Evolutionary conservation across 2,797 vertebrate genomes (phyloP).

Genomic region (Erpetoichthys calabaricus): DNA sequence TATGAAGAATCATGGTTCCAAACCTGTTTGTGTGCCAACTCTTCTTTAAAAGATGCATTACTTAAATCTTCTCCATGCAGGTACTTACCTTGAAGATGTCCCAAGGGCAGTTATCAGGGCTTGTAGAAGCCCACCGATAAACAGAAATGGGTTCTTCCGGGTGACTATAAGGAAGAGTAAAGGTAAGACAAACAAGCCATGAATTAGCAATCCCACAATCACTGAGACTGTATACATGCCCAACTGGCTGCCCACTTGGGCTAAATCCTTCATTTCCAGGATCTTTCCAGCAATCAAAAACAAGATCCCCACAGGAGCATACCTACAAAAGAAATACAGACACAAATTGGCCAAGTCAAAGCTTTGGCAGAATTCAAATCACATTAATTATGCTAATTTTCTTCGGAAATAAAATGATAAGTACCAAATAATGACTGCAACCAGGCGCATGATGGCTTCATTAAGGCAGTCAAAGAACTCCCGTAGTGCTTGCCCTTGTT

Average conservation of each 20-base stretch:
- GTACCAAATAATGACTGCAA: conserved; percentile 88
- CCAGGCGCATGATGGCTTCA: conserved; percentile 89
- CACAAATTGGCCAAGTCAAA: background rate
- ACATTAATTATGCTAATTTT: no score
- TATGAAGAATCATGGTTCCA: no score
- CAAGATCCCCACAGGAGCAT: conserved; percentile 82
- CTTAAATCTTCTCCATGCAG: no score
- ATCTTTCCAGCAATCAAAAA: conserved; percentile 91
- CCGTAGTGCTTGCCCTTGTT: conserved; percentile 70
- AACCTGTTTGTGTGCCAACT: no score
- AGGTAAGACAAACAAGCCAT: conserved; percentile 72
- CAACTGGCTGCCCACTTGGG: conserved; percentile 76
- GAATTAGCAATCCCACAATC: conserved; percentile 79
- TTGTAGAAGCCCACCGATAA: conserved; percentile 81
- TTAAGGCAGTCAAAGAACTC: conserved; percentile 92
- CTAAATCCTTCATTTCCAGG: conserved; percentile 85
- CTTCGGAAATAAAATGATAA: no score
- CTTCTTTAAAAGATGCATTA: no score
- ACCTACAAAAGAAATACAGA: conserved; percentile 46
- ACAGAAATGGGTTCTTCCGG: conserved; percentile 74
- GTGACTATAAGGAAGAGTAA: conserved; percentile 83
- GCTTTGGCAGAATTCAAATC: no score
- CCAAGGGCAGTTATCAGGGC: conserved; percentile 87
- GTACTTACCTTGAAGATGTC: conserved; percentile 79
- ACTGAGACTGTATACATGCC: conserved; percentile 88